Evolutionary conservation across 2,797 vertebrate genomes (phyloP).

Genomic region (Tinamus major): DNA sequence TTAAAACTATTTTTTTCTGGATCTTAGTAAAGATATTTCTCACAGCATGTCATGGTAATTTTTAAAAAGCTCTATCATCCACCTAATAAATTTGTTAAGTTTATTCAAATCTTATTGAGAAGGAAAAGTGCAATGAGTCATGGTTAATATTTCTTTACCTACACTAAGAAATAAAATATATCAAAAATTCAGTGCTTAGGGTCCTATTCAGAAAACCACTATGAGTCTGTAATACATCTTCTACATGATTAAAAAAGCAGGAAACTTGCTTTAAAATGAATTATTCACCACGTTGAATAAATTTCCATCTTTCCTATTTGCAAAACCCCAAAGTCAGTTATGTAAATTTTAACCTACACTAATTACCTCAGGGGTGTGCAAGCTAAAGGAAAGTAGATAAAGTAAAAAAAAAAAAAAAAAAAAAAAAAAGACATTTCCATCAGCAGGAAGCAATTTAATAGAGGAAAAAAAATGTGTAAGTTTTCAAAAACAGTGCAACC

Average conservation of each 20-base stretch:
- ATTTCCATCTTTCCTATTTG: conserved; percentile 71
- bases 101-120: conserved; percentile 61
- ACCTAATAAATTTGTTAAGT: conserved; percentile 58
- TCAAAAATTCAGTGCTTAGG: conserved; percentile 60
- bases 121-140: conserved; percentile 51
- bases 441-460: conserved; percentile 61
- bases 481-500: conserved; percentile 48
- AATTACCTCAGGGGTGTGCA: conserved; percentile 65
- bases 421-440: conserved; percentile 59
- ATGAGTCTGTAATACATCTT: conserved; percentile 65
- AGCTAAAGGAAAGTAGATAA: conserved; percentile 47
- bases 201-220: conserved; percentile 60
- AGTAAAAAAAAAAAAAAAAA: conserved; percentile 34
- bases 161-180: conserved; percentile 56
- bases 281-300: conserved; percentile 69
- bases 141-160: conserved; percentile 68
- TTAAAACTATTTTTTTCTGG: conserved; percentile 60
- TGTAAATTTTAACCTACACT: conserved; percentile 71
- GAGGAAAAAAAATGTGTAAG: conserved; percentile 55
- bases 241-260: conserved; percentile 57
- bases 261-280: conserved; percentile 71
- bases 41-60: conserved; percentile 52
- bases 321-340: conserved; percentile 69
- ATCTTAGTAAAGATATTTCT: conserved; percentile 61
- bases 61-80: conserved; percentile 57